Conservation (phyloP, 2,113 vertebrate species). For the Psittacus erithacus region DNA sequence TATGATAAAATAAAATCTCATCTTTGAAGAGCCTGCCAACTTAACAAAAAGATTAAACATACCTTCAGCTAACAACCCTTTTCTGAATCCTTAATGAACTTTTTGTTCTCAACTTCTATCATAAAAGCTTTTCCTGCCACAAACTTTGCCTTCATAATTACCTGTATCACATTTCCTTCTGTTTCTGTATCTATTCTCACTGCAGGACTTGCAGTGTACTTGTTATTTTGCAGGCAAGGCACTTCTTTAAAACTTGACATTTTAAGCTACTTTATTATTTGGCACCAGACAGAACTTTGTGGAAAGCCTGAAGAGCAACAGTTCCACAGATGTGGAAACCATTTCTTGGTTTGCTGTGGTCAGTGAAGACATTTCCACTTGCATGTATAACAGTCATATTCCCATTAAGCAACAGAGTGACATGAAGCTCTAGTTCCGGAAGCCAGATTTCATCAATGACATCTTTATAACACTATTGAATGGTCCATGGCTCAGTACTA, state of each 20-base stretch:
- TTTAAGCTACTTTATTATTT: neutral
- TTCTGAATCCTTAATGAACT: neutral
- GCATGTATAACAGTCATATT: neutral
- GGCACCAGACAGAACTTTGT: neutral
- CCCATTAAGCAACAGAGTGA: neutral
- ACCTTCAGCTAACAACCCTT: neutral
- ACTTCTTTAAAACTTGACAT: neutral
- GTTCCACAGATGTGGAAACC: neutral
- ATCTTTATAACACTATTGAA: neutral
- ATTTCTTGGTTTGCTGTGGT: neutral
- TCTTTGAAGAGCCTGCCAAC: neutral
- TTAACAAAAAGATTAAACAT: neutral
- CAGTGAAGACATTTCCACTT: neutral
- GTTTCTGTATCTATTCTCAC: neutral
- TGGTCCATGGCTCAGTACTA: conserved; percentile 32
- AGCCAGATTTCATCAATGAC: neutral
- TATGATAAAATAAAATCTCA: neutral
- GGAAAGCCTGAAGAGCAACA: neutral
- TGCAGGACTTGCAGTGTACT: neutral
- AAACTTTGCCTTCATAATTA: neutral
- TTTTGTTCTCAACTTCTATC: neutral
- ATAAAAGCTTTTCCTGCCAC: neutral
- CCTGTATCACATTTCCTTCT: neutral
- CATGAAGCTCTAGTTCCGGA: neutral
- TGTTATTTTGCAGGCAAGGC: neutral